Base-by-base conservation (phyloP, 2,797 vertebrate species). In the Brachyrhaphis roseni region DNA sequence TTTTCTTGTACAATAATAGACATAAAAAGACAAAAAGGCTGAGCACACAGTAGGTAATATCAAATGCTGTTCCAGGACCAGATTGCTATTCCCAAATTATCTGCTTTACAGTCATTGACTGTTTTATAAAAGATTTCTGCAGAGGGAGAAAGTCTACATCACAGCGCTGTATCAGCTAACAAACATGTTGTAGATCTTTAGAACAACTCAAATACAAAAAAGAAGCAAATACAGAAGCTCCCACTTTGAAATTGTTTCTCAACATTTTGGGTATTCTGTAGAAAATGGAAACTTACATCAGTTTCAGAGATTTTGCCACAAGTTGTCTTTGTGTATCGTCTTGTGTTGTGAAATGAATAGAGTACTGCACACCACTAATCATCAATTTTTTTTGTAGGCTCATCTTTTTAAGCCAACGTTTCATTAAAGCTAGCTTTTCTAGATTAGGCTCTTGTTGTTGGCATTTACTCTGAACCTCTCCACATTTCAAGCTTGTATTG, bases 351-450 rank as follows among this genome's bases (percentile, higher is more conserved):
- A 36, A 34, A 36, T 64, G 12, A 36, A 20, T 36, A 8, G 2
- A 36, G 18, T 36, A 15, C 20, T 11, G 20, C 62, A 66, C 18
- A 8, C 62, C 3, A 41, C 8, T 23, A 43, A 6, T n/a, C 39
- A 43, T 70, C 39, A 43, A 8, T n/a, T 7, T 13, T n/a, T 45
- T 64, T 13, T 34, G 70, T 34, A 7, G 34, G 12, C 41, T 39
- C 39, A 78, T 85, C 28, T 74, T 46, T 72, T 68, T 6, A n/a
- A 62, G 62, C 78, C 86, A 80, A 16, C 23, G n/a, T 87, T 87
- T 81, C 83, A 84, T 91, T 43, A 88, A 80, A 86, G 57, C 34
- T 31, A 53, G 62, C 74, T 85, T 28, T 31, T 43, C 57, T 39
- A 49, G 73, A 43, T 41, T 59, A n/a, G 16, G 72, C 76, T 76